These are phyloP conservation scores for Byasa hedistus DNA, from an alignment of 2,888 invertebrate species.

Conservation along the genomic window DNA sequence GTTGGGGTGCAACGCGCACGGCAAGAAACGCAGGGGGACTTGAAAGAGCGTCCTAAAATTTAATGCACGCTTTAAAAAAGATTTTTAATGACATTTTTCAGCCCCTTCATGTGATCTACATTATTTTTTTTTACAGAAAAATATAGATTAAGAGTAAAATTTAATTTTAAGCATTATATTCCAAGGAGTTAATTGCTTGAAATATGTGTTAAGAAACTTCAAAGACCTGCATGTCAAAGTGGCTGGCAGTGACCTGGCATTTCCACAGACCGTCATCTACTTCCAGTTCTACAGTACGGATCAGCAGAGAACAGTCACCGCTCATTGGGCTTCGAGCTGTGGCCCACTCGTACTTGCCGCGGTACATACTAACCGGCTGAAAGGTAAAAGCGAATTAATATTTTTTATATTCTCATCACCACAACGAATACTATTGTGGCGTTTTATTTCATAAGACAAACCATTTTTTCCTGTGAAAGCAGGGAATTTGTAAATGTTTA, in stretches of 20 bases:
- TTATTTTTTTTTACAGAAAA: too few relatives aligned
- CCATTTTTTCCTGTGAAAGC: too few relatives aligned
- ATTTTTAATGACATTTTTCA: neutral
- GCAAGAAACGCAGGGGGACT: constrained; percentile 91
- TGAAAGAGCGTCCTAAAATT: constrained; percentile 88
- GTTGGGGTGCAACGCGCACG: constrained; percentile 83
- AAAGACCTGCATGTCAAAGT: constrained; percentile 85
- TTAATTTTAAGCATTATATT: neutral
- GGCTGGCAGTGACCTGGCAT: constrained; percentile 95
- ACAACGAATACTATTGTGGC: too few relatives aligned
- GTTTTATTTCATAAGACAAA: too few relatives aligned
- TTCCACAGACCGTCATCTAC: constrained; percentile 95
- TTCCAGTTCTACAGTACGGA: constrained; percentile 89
- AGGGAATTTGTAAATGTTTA: too few relatives aligned
- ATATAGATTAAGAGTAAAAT: too few relatives aligned
- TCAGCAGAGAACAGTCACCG: constrained; percentile 92
- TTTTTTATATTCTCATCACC: neutral
- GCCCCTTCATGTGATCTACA: neutral
- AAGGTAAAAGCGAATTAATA: constrained; percentile 46
- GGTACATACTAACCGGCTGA: constrained; percentile 93
- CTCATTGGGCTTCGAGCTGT: constrained; percentile 79
- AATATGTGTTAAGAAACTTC: neutral
- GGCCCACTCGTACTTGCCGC: constrained; percentile 94
- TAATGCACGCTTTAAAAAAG: neutral
- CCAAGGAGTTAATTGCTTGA: neutral